Evolutionary conservation across 30 jellyfish, hydroid and myxozoan genomes (phyloP).

Genomic region (Chrysaora quinquecirrha): DNA sequence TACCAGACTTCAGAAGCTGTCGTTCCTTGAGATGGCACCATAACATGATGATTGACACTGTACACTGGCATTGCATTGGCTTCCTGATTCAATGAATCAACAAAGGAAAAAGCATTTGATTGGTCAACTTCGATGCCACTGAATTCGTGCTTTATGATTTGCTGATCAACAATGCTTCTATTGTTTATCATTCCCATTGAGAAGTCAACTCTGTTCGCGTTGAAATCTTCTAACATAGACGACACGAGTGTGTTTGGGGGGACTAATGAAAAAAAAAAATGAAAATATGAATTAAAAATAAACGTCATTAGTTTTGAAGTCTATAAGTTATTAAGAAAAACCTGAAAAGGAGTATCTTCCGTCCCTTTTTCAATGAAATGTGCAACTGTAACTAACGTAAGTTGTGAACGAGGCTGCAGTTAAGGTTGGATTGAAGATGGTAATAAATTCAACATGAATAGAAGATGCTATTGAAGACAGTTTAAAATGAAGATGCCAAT

Average conservation of each 20-base stretch:
- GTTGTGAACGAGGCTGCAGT: no score
- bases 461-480: no score
- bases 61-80: constrained; percentile 23
- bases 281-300: no score
- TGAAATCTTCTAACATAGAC: constrained; percentile 48
- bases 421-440: no score
- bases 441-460: no score
- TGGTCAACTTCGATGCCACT: constrained; percentile 51
- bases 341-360: no score
- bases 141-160: constrained; percentile 54
- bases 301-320: no score
- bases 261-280: constrained; percentile 1
- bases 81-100: constrained; percentile 47
- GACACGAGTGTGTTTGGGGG: constrained; percentile 46
- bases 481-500: no score
- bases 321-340: no score
- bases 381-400: no score
- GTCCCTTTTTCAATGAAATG: no score
- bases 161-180: constrained; percentile 51
- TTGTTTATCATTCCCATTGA: constrained; percentile 43
- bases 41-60: constrained; percentile 25
- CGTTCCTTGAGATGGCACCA: not conserved
- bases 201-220: constrained; percentile 51
- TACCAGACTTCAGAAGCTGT: constrained; percentile 6
- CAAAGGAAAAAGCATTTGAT: constrained; percentile 62